Base-by-base conservation (phyloP, 2,797 vertebrate species). In the Enteromius viviparus region DNA sequence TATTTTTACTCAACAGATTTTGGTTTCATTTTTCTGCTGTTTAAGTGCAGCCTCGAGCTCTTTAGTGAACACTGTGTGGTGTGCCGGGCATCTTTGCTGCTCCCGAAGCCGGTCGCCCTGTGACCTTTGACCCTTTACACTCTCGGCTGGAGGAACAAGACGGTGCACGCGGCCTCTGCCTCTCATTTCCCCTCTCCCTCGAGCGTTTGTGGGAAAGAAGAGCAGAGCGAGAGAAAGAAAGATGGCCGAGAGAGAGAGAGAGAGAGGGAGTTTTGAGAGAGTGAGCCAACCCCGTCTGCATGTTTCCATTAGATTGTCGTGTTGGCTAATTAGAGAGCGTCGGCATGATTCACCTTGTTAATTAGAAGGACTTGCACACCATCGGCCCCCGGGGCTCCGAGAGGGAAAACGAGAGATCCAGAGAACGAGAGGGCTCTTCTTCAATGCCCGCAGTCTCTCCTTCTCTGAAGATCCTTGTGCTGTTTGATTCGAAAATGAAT, bases 311-410 rank as follows among this genome's bases (percentile, higher is more conserved):
- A 96, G 96, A 96, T 98, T 97, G 97, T 97, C 97, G 96, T 96
- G 96, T 98, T 97, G 96, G 93, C 97, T 98, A 99, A 99, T 99
- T 99, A 99, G 97, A 96, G 96, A 96, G 95, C 95, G 94, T 95
- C 96, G 93, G 97, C 96, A 96, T 96, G 97, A 97, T 98, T 98
- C 98, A 99, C 98, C 98, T 99, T 98, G 97, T 98, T 99, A 99
- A 99, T 99, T 98, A 99, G 97, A 97, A 96, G 96, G 96, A 97
- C 97, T 97, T 94, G 96, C 96, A 96, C 95, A 96, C 95, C 94
- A 95, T 93, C 93, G 91, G 95, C 2, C 97, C 97, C 91, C 90
- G 89, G 93, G 97, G 96, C 95, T 87, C 88, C 86, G 74, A 83
- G 81, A 60, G 85, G 69, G 45, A 62, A 8, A 80, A 45, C 45